phyloP scores from a whole-genome alignment of 2,888 invertebrate genomes.

The Eupithecia inturbata region DNA sequence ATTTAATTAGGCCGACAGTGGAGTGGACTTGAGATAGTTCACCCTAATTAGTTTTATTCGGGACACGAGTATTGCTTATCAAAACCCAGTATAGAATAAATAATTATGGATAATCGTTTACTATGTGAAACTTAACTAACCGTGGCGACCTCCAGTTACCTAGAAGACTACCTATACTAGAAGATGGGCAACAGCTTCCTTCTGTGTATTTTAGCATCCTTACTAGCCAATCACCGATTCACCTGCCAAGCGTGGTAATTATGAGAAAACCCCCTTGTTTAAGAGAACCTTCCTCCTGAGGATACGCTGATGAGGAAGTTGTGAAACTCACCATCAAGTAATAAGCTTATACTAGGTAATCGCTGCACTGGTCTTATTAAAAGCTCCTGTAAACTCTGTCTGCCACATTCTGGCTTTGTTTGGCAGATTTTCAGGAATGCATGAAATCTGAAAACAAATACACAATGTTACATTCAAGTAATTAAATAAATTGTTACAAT shows the following conservation, averaged over 20 bases:
- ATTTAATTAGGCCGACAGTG: slow-evolving; percentile 10
- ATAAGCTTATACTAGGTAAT: slow-evolving; percentile 96
- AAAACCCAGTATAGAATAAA: background rate
- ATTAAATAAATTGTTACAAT: slow-evolving; percentile 25
- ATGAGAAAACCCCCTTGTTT: no score
- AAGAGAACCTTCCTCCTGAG: background rate
- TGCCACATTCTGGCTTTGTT: slow-evolving; percentile 96
- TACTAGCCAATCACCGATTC: no score
- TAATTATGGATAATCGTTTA: background rate
- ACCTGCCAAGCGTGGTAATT: no score
- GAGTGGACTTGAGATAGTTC: slow-evolving; percentile 9
- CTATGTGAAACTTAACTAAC: background rate
- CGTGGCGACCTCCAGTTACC: background rate
- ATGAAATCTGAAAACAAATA: slow-evolving; percentile 88
- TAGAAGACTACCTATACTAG: no score
- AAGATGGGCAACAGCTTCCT: no score
- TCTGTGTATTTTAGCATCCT: no score
- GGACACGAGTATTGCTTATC: slow-evolving; percentile 11
- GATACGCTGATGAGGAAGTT: background rate
- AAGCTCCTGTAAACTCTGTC: slow-evolving; percentile 97
- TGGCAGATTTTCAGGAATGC: slow-evolving; percentile 98
- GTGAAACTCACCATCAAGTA: slow-evolving; percentile 91
- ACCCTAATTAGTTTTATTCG: slow-evolving; percentile 8
- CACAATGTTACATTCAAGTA: slow-evolving; percentile 29
- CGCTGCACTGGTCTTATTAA: slow-evolving; percentile 99